Evolutionary conservation across 2,797 vertebrate genomes (phyloP), one percentile per base, ranked within the genome.

Genomic region (Parambassis ranga): DNA sequence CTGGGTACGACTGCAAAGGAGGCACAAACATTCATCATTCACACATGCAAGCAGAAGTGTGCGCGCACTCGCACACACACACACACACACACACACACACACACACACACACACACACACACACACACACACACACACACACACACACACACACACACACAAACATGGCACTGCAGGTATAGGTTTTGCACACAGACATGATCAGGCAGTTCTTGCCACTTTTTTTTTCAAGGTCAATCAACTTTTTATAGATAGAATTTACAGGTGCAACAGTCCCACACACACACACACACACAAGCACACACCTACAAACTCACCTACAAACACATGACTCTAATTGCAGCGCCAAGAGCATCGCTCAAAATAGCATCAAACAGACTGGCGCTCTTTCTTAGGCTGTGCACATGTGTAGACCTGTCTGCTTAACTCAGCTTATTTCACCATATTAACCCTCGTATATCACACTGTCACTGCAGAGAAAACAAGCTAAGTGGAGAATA

Each of bases 341-440:
- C 74, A 66, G 53, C 10, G 72, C 81, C 76, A 64, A 60, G 69
- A 63, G 65, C 76, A 20, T 64, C 14, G 26, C 77, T 79, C 20
- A 84, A 78, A 91, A 90, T 87, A 88, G 77, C 83, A 89, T 86
- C 81, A 87, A 87, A 87, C 74, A 28, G 52, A 82, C 27, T 51
- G 61, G 11, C 68, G 79, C 5, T 78, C 69, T 65, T 27, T 79
- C 71, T 48, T 67, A 51, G 49, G 31, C 47, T 24, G 31, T 2
- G 27, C 76, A 55, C 89, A 71, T 85, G 90, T 79, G 81, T 46
- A 57, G 84, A 87, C 89, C 67, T 79, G 85, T 67, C 72, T n/a
- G 67, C 75, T 60, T 77, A 49, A 65, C 71, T 74, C 46, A 23
- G 62, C 63, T 80, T 48, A 78, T 89, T 86, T 80, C 71, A 53